Base-by-base conservation (phyloP, 2,888 invertebrate species). In the Drosophila borealis region DNA sequence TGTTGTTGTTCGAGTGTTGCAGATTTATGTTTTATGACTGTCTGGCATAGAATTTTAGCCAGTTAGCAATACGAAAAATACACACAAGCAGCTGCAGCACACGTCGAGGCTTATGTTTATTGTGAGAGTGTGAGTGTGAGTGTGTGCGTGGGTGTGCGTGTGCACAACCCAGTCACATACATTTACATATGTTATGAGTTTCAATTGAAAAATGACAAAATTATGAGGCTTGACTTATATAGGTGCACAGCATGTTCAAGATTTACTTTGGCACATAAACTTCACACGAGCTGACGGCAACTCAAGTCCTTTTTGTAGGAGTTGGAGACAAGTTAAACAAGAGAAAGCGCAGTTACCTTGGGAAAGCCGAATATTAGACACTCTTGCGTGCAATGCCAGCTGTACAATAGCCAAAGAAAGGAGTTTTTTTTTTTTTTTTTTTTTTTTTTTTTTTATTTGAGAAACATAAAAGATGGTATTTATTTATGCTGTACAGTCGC, bases 1-100 rank as follows among this genome's bases (percentile, higher is more conserved):
- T 60, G 45, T 57, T 72, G 51, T 69, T 54, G 69, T 56, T 74
- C 33, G 41, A 64, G 49, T 67, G 64, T 59, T 71, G 70, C 73
- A 84, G 62, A 84, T 86, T 81, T 84, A 75, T 81, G 71, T 66
- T 86, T 86, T 78, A 81, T 83, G 77, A 50, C 69, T 65, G 70
- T 70, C 74, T 73, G 63, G 60, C 33, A 66, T 70, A 48, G 46
- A 34, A 63, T 56, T 61, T 57, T 42, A 34, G 41, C 48, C 68
- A 56, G 55, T 71, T 72, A 44, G 29, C 50, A 44, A 54, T 39
- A 29, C 49, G 42, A 56, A 49, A 37, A 45, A 53, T 33, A 42
- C 50, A 57, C 37, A 63, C 48, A 25, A 41, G 29, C 29, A 49
- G 53, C 10, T 53, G 13, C 44, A 53, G 36, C 48, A 14, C 56